Evolutionary conservation across 2,113 vertebrate species (phyloP).

Genomic region (Ceyx melanurus): DNA sequence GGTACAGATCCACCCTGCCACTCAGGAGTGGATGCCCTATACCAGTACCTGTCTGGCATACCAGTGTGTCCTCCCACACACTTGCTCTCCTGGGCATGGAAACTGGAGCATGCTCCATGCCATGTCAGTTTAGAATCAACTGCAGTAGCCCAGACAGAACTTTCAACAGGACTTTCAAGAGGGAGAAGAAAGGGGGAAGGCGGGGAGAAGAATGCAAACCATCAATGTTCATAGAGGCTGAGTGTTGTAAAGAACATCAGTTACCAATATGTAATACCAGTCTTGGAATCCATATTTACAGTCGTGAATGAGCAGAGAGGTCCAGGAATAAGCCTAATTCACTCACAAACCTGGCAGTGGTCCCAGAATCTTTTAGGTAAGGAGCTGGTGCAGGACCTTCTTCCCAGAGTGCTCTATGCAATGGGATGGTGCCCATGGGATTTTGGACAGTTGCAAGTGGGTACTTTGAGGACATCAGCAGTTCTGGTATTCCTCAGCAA

Average conservation of each 20-base stretch:
- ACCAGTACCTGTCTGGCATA: not conserved
- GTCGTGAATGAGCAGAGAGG: not conserved
- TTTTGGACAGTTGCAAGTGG: not conserved
- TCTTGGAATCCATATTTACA: not conserved
- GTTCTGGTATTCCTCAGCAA: not conserved
- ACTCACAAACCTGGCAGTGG: not conserved
- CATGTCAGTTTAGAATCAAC: rapidly evolving
- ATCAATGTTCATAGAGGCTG: rapidly evolving
- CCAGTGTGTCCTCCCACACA: rapidly evolving
- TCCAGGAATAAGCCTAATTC: not conserved
- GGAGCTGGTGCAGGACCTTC: not conserved
- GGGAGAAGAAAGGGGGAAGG: not conserved
- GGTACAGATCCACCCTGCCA: not conserved
- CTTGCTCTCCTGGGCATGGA: not conserved
- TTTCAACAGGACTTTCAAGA: not conserved
- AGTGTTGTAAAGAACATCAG: not conserved
- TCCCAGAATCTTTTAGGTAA: not conserved
- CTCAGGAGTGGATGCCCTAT: not conserved
- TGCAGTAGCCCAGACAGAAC: not conserved
- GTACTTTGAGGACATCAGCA: not conserved
- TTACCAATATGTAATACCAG: not conserved
- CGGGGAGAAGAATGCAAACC: not conserved
- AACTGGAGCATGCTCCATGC: rapidly evolving
- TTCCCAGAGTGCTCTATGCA: rapidly evolving
- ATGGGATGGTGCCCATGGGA: rapidly evolving